Conservation (phyloP, 2,113 vertebrate species). For the Tetrax tetrax region DNA sequence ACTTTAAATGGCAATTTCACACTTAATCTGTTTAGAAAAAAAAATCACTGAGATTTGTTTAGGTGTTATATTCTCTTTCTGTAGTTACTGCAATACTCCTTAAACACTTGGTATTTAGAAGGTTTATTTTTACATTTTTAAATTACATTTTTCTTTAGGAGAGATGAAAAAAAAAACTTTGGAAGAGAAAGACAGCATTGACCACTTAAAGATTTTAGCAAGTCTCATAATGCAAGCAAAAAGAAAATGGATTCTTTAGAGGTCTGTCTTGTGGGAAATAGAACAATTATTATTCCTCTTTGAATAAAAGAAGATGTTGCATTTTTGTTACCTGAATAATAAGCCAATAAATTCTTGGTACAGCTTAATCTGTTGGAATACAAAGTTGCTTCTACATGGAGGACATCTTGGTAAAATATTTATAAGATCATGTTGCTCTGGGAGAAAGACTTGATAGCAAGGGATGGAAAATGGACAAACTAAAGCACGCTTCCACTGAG, state of each 20-base stretch:
- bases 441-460: background rate
- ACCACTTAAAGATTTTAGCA: background rate
- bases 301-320: background rate
- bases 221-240: background rate
- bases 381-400: background rate
- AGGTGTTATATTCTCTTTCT: background rate
- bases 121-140: background rate
- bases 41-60: background rate
- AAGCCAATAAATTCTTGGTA: background rate
- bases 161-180: background rate
- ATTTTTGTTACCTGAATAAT: background rate
- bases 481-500: background rate
- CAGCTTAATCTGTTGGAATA: background rate
- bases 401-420: background rate
- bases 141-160: background rate
- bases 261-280: background rate
- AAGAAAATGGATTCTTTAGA: background rate
- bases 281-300: background rate
- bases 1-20: slow-evolving; percentile 54
- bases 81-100: background rate
- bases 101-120: background rate
- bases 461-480: background rate
- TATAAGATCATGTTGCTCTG: background rate
- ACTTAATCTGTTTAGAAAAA: background rate
- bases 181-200: background rate